Evolutionary conservation across 37 sponge, comb jelly and placozoan genomes (phyloP).

Genomic region (Geodia barretti): DNA sequence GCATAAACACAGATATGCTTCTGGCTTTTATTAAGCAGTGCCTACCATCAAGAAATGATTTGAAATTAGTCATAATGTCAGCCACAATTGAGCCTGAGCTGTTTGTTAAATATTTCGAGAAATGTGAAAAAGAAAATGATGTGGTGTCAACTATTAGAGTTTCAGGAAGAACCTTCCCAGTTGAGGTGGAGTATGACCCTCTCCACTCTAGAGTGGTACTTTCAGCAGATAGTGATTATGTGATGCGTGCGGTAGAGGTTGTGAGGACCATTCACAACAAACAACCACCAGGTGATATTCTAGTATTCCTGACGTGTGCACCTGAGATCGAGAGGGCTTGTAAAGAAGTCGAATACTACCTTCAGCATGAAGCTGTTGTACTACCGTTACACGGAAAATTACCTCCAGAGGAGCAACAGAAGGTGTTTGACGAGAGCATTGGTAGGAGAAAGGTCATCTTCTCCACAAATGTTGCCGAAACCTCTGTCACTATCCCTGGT

Average conservation of each 20-base stretch:
- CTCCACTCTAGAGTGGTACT: neutral
- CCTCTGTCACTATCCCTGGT: conserved; percentile 88
- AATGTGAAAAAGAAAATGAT: conserved; percentile 42
- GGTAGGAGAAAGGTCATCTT: conserved; percentile 75
- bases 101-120: conserved; percentile 58
- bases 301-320: conserved; percentile 86
- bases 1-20: conserved; percentile 79
- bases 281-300: conserved; percentile 65
- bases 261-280: conserved; percentile 29
- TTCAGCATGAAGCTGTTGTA: conserved; percentile 25
- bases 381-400: conserved; percentile 82
- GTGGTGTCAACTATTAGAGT: conserved; percentile 37
- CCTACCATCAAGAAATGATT: conserved; percentile 52
- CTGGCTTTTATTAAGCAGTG: conserved; percentile 69
- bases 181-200: conserved; percentile 57
- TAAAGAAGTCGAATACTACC: neutral
- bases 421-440: conserved; percentile 49
- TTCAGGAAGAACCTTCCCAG: conserved; percentile 80
- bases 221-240: neutral
- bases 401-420: conserved; percentile 82
- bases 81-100: conserved; percentile 78
- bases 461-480: conserved; percentile 92
- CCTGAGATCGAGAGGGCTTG: conserved; percentile 79
- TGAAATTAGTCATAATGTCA: conserved; percentile 79
- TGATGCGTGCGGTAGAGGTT: conserved; percentile 13